Conservation (phyloP, 2,113 vertebrate species). For the Eclectus roratus region DNA sequence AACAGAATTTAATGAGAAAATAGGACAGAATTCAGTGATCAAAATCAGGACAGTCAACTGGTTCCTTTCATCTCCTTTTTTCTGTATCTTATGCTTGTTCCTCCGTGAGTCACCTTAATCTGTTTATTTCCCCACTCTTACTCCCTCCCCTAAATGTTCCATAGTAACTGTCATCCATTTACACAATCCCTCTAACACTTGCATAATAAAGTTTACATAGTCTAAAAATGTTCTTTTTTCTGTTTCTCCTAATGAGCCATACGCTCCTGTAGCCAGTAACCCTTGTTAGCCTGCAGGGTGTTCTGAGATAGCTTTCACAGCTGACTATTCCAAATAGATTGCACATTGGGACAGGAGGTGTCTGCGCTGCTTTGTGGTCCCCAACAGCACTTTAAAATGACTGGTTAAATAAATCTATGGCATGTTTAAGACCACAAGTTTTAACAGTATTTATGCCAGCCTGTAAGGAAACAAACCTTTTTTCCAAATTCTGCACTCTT, state of each 20-base stretch:
- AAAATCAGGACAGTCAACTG: background rate
- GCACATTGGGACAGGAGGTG: accelerated
- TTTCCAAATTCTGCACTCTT: background rate
- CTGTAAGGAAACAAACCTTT: background rate
- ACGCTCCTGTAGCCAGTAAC: accelerated
- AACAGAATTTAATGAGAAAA: background rate
- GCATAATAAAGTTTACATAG: background rate
- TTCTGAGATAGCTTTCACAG: background rate
- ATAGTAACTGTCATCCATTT: background rate
- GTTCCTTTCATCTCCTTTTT: background rate
- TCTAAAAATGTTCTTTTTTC: background rate
- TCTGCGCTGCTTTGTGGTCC: background rate
- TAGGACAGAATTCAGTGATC: background rate
- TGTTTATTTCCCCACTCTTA: background rate
- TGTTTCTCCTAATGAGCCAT: background rate
- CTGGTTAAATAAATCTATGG: background rate
- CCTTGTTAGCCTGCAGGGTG: accelerated
- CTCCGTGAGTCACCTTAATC: background rate
- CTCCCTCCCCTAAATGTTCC: background rate
- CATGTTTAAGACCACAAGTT: background rate
- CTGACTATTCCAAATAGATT: background rate
- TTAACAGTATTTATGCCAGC: background rate
- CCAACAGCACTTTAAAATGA: background rate
- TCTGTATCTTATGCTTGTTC: background rate
- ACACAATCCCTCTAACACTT: background rate